phyloP scores from a whole-genome alignment of 2,888 invertebrate species.

The Congeria kusceri region DNA sequence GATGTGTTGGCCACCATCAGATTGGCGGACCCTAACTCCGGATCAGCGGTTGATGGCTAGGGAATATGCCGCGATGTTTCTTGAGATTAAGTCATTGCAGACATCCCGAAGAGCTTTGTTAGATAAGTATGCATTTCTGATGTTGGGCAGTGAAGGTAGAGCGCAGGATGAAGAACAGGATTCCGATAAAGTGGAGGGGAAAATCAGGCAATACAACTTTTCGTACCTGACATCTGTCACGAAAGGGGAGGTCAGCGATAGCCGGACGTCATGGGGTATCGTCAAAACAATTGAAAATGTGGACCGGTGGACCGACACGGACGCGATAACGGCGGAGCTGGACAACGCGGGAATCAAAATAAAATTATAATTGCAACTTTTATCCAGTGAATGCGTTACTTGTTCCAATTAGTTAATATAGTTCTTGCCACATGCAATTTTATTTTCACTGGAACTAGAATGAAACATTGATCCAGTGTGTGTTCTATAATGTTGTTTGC shows the following conservation, averaged over 20 bases:
- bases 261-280: constrained; percentile 10
- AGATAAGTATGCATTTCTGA: constrained; percentile 27
- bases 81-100: constrained; percentile 7
- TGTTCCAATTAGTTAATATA: no score
- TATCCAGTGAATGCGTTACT: no score
- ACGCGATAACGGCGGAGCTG: background rate
- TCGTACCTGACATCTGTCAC: constrained; percentile 4
- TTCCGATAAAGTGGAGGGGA: constrained; percentile 11
- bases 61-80: constrained; percentile 19
- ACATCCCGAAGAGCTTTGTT: background rate
- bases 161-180: constrained; percentile 14
- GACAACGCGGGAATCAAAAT: background rate
- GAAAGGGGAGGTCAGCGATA: constrained; percentile 17
- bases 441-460: no score
- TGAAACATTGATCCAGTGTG: no score
- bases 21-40: constrained; percentile 7
- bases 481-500: no score
- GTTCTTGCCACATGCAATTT: no score
- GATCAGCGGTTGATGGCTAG: constrained; percentile 24
- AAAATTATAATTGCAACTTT: background rate
- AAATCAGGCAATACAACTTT: constrained; percentile 29
- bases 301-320: constrained; percentile 22
- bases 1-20: constrained; percentile 24
- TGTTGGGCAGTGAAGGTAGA: constrained; percentile 21
- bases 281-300: constrained; percentile 16